phyloP scores from a whole-genome alignment of 1,140 invertebrate species.

The Cecropterus lyciades region DNA sequence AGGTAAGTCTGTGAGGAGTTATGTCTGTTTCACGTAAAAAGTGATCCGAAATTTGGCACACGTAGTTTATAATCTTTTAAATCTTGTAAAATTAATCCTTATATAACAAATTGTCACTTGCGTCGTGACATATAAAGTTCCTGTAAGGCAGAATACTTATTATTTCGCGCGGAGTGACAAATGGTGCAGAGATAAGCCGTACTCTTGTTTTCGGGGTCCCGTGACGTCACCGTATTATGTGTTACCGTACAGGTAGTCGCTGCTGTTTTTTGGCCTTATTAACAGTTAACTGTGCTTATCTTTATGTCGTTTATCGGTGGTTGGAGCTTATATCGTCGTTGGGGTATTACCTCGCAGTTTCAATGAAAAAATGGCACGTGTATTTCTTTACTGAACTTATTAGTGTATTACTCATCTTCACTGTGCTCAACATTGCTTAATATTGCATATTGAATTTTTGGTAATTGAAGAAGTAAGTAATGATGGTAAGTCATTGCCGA shows the following conservation, averaged over 20 bases:
- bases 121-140: conserved; percentile 36
- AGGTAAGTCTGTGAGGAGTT: no score
- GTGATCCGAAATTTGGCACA: no score
- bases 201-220: conserved; percentile 22
- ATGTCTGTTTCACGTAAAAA: no score
- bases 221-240: conserved; percentile 23
- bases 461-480: no score
- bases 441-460: no score
- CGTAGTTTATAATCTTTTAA: no score
- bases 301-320: background rate
- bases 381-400: no score
- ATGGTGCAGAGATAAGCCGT: conserved; percentile 46
- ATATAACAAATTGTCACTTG: no score
- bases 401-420: no score
- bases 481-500: no score
- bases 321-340: background rate
- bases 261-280: background rate
- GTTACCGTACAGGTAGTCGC: conserved; percentile 5
- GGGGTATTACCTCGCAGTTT: background rate
- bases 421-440: background rate
- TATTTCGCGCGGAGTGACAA: conserved; percentile 50
- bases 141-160: conserved; percentile 45
- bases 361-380: background rate
- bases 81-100: no score
- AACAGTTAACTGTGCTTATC: background rate